phyloP scores from a whole-genome alignment of 2,888 invertebrate genomes.

The Phytoseiulus persimilis region DNA sequence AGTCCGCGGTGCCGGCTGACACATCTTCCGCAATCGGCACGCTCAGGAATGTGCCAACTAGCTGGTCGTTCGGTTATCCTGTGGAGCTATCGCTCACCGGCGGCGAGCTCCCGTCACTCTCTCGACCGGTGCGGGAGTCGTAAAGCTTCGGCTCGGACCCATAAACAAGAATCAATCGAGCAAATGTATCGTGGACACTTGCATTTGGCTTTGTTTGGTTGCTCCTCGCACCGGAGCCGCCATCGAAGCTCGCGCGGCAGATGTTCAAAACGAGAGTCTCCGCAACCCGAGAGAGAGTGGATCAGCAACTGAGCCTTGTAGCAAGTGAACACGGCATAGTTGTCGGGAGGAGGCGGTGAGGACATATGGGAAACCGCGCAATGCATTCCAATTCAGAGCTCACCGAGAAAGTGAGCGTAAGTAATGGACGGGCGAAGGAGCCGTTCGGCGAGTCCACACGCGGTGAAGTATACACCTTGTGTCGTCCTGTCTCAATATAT shows the following conservation, averaged over 20 bases:
- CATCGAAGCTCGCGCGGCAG: not conserved
- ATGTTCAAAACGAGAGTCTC: not conserved
- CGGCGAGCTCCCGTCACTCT: not conserved
- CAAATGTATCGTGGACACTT: not conserved
- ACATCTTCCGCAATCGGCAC: not conserved
- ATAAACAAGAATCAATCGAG: conserved; percentile 5
- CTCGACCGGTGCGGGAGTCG: not conserved
- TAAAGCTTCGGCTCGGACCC: not conserved
- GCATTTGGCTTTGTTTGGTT: not conserved
- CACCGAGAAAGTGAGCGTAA: not conserved
- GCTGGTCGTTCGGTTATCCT: not conserved
- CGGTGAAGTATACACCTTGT: not conserved
- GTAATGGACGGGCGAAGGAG: not conserved
- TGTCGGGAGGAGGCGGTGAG: not conserved
- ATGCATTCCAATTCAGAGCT: not conserved
- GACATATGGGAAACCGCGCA: not conserved
- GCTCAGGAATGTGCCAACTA: not conserved
- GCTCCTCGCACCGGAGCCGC: not conserved
- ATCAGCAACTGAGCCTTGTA: not conserved
- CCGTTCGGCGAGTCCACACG: not conserved
- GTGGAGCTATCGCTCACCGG: not conserved
- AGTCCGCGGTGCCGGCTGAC: not conserved
- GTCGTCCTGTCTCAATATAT: not conserved
- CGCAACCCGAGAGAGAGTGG: not conserved
- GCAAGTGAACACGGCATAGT: not conserved